Conservation (phyloP, 2,113 vertebrate species). For the Sitta europaea region DNA sequence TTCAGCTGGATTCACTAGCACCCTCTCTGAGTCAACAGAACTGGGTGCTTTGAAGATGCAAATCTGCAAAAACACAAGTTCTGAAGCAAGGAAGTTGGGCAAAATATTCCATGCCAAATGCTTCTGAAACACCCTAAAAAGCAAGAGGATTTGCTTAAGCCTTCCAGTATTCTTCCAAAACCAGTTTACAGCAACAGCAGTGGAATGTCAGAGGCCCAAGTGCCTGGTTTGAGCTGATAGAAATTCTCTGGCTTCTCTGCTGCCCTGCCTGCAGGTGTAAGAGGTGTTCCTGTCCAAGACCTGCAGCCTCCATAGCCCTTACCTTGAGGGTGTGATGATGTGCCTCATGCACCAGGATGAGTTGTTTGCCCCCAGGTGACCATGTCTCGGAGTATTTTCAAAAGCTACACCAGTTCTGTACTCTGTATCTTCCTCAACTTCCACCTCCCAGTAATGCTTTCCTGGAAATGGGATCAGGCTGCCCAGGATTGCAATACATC, state of each 20-base stretch:
- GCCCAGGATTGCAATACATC: conserved; percentile 88
- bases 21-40: not conserved
- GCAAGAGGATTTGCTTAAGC: not conserved
- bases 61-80: not conserved
- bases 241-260: not conserved
- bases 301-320: conserved; percentile 1
- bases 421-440: conserved; percentile 80
- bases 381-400: conserved; percentile 81
- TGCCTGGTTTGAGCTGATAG: not conserved
- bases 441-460: conserved; percentile 91
- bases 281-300: not conserved
- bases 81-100: not conserved
- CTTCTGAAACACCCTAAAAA: not conserved
- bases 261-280: not conserved
- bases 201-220: not conserved
- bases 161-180: not conserved
- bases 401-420: conserved; percentile 86
- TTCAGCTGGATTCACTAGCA: not conserved
- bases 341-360: conserved; percentile 93
- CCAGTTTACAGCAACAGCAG: accelerated
- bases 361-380: conserved; percentile 81
- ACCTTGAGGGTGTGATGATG: conserved; percentile 83
- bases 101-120: not conserved
- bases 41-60: not conserved
- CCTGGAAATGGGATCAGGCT: conserved; percentile 84